A percentile compares a stretch with the other conserved stretches of the same genome.
Evolutionary conservation across 2,888 invertebrate genomes (phyloP).

Genomic region (Matsumyia berberina): DNA sequence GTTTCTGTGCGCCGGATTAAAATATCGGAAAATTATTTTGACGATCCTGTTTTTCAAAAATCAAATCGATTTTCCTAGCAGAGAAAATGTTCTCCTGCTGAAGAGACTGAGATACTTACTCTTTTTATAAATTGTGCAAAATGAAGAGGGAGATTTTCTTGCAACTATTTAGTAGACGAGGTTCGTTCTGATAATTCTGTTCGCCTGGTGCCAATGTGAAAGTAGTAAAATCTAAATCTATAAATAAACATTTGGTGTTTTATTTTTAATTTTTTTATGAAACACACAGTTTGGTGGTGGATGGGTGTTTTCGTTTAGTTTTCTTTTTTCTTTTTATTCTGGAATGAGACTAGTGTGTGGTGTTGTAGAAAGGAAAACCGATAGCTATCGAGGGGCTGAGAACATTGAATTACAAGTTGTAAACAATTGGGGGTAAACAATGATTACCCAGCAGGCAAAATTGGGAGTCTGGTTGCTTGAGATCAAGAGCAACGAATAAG

Average conservation of each 20-base stretch:
- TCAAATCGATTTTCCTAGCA: slow-evolving; percentile 42
- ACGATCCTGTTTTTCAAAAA: slow-evolving; percentile 78
- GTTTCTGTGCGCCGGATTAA: slow-evolving; percentile 81
- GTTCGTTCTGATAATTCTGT: slow-evolving; percentile 17
- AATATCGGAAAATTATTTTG: slow-evolving; percentile 84
- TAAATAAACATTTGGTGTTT: slow-evolving; percentile 28
- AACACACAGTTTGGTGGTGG: slow-evolving; percentile 37
- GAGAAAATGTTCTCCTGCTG: slow-evolving; percentile 37
- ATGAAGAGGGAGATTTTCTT: slow-evolving; percentile 34
- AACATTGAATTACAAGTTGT: no score
- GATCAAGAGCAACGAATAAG: no score
- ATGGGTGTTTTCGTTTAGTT: slow-evolving; percentile 1
- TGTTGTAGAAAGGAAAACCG: not conserved
- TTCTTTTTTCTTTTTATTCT: not conserved
- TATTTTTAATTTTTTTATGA: slow-evolving; percentile 47
- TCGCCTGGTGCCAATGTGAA: slow-evolving; percentile 66
- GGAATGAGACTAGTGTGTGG: not conserved
- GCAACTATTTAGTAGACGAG: not conserved
- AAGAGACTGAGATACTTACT: slow-evolving; percentile 38
- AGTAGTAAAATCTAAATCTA: slow-evolving; percentile 68
- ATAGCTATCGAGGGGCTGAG: no score
- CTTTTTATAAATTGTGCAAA: slow-evolving; percentile 29
- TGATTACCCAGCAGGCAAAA: no score
- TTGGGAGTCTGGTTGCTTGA: no score
- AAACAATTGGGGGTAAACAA: no score